A percentile compares a stretch with the other conserved stretches of the same genome.
phyloP scores from a whole-genome alignment of 2,888 invertebrate species.

The Melanotus villosus region DNA sequence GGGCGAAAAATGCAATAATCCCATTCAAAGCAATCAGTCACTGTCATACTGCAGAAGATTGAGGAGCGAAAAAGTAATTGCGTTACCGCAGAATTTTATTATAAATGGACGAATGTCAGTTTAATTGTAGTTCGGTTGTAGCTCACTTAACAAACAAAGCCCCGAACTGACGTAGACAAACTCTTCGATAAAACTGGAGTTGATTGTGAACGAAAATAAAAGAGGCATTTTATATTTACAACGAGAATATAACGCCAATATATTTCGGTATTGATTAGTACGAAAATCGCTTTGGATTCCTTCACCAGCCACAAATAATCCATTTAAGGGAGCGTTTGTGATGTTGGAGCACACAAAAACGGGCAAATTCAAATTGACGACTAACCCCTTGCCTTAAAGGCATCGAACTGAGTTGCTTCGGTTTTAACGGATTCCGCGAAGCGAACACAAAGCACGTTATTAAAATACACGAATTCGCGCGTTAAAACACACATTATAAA shows the following conservation, averaged over 20 bases:
- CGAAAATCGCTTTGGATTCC: constrained; percentile 8
- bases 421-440: background rate
- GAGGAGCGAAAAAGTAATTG: constrained; percentile 20
- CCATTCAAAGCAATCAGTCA: constrained; percentile 13
- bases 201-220: too few relatives aligned
- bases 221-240: too few relatives aligned
- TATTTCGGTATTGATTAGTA: constrained; percentile 9
- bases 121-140: background rate
- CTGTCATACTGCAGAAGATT: constrained; percentile 14
- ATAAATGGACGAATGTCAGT: background rate
- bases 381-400: constrained; percentile 6
- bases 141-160: background rate
- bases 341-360: constrained; percentile 15
- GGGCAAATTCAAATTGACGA: constrained; percentile 16
- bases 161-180: background rate
- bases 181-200: too few relatives aligned
- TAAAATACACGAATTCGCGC: background rate
- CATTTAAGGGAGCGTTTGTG: constrained; percentile 12
- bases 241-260: too few relatives aligned
- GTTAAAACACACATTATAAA: background rate
- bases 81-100: constrained; percentile 4
- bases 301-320: constrained; percentile 16
- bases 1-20: constrained; percentile 10
- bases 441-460: background rate
- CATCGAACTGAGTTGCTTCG: background rate